phyloP scores from a whole-genome alignment of 1,140 invertebrate species.

The Macrobrachium nipponense region DNA sequence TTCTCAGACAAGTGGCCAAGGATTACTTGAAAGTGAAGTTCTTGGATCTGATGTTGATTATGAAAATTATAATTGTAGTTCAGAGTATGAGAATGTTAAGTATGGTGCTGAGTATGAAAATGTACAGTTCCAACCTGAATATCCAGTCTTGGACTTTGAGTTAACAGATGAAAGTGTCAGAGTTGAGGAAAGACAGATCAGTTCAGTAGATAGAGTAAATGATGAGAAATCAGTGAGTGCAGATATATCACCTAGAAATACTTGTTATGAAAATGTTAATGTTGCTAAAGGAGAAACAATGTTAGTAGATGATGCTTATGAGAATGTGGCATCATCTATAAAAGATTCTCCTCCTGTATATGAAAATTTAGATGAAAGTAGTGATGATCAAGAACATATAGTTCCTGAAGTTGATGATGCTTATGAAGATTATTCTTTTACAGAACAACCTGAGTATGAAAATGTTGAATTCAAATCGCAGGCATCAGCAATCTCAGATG shows the following conservation, averaged over 20 bases:
- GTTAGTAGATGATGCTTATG: conserved; percentile 40
- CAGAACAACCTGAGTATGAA: conserved; percentile 58
- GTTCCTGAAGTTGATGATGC: conserved; percentile 58
- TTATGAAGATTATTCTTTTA: conserved; percentile 61
- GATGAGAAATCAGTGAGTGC: background rate
- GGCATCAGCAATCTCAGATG: conserved; percentile 29
- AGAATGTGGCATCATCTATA: conserved; percentile 51
- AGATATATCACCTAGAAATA: conserved; percentile 16
- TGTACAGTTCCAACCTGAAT: conserved; percentile 56
- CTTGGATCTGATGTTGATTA: conserved; percentile 31
- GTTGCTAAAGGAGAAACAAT: conserved; percentile 8
- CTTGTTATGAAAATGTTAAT: conserved; percentile 34
- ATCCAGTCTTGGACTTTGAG: conserved; percentile 40
- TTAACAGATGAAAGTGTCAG: conserved; percentile 33
- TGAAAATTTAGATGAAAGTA: conserved; percentile 56
- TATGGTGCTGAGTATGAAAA: conserved; percentile 63
- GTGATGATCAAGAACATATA: conserved; percentile 37
- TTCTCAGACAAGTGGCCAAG: conserved; percentile 34
- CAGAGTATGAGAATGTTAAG: conserved; percentile 54
- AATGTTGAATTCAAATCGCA: conserved; percentile 57
- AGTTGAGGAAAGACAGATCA: conserved; percentile 6
- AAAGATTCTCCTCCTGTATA: conserved; percentile 52
- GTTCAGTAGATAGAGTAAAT: conserved; percentile 24
- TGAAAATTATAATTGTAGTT: conserved; percentile 45
- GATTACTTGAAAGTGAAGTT: conserved; percentile 28